Percentiles rank a stretch among this genome's conserved stretches.
These are phyloP conservation scores for Cheilosia urbana DNA, from an alignment of 2,888 invertebrate genomes.

Conservation along the genomic window DNA sequence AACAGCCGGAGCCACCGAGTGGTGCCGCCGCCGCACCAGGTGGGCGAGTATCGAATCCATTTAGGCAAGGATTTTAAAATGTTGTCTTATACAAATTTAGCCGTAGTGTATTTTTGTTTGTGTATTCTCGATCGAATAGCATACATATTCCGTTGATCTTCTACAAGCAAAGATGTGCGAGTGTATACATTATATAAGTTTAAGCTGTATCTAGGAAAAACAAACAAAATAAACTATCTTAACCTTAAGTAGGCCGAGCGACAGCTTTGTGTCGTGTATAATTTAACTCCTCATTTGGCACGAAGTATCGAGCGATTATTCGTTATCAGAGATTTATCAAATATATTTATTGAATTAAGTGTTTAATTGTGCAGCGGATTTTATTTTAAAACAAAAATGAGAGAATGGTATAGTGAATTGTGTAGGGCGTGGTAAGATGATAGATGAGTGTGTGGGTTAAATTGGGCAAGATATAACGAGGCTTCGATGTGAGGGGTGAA, in stretches of 20 bases:
- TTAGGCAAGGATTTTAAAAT: slow-evolving; percentile 91
- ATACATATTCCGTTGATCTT: slow-evolving; percentile 71
- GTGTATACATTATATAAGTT: slow-evolving; percentile 25
- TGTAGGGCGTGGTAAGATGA: not conserved
- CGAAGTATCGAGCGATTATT: not conserved
- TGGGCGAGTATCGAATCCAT: slow-evolving; percentile 88
- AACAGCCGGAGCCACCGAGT: slow-evolving; percentile 77
- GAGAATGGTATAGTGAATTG: not conserved
- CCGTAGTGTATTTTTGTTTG: slow-evolving; percentile 81
- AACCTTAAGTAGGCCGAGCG: not conserved
- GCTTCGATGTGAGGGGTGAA: no score
- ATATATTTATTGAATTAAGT: slow-evolving; percentile 1
- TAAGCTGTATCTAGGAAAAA: not conserved
- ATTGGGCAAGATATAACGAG: not conserved
- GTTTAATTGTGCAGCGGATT: slow-evolving; percentile 9
- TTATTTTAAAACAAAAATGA: not conserved
- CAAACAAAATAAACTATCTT: slow-evolving; percentile 6
- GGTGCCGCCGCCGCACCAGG: slow-evolving; percentile 81
- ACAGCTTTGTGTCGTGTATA: slow-evolving; percentile 6
- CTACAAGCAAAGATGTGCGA: slow-evolving; percentile 25
- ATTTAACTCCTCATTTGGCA: slow-evolving; percentile 1
- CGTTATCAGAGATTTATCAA: slow-evolving; percentile 1
- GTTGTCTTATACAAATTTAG: slow-evolving; percentile 84
- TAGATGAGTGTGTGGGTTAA: not conserved
- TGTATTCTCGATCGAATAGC: slow-evolving; percentile 79